Conservation (phyloP, 2,797 vertebrate species). For the Gallirallus australis region DNA sequence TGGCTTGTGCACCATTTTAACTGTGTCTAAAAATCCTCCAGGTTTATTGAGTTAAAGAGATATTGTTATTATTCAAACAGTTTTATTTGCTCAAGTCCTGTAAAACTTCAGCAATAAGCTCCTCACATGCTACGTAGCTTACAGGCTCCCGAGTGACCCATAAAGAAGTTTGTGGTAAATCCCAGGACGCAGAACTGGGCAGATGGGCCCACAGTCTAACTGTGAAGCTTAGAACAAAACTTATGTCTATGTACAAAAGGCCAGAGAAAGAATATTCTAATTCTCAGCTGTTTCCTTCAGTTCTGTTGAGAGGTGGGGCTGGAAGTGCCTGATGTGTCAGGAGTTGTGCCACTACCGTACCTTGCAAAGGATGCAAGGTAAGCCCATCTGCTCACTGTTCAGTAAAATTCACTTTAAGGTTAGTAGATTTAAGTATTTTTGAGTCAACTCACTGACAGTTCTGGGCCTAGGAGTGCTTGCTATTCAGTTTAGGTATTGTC, state of each 20-base stretch:
- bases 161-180: conserved; percentile 38
- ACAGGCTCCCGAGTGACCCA: conserved; percentile 25
- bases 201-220: neutral
- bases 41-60: conserved; percentile 65
- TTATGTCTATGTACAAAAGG: neutral
- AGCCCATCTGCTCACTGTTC: neutral
- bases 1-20: neutral
- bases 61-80: conserved; percentile 51
- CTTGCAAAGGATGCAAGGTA: neutral
- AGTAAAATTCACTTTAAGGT: neutral
- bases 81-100: conserved; percentile 56
- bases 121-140: neutral
- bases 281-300: neutral
- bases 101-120: conserved; percentile 65
- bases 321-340: neutral
- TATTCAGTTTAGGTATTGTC: neutral
- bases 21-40: conserved; percentile 1
- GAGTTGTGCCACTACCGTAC: neutral
- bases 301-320: neutral
- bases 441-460: neutral
- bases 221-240: neutral
- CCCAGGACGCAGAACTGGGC: neutral
- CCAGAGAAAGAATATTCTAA: neutral
- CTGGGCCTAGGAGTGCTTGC: neutral
- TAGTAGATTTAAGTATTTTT: neutral